Evolutionary conservation across 2,888 invertebrate species (phyloP).

Genomic region (Stenoptilia bipunctidactyla): DNA sequence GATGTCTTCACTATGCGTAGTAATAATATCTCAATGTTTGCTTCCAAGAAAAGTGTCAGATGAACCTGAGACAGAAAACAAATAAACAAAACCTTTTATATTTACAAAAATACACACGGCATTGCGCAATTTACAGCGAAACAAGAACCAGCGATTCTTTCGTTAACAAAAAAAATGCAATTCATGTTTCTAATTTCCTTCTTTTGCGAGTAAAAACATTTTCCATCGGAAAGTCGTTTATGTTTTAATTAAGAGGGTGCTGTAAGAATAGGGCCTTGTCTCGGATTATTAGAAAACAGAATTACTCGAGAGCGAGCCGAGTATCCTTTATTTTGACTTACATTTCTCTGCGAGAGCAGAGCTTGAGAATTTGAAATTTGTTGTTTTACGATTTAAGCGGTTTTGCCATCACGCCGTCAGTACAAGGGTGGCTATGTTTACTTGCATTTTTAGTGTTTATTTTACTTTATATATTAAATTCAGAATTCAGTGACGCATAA

Average conservation of each 20-base stretch:
- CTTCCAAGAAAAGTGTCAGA: too few relatives aligned
- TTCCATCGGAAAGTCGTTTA: constrained; percentile 41
- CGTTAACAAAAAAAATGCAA: constrained; percentile 19
- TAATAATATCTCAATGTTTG: too few relatives aligned
- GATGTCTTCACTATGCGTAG: too few relatives aligned
- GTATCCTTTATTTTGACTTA: constrained; percentile 23
- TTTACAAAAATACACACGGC: too few relatives aligned
- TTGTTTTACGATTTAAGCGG: not conserved
- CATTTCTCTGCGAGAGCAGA: constrained; percentile 14
- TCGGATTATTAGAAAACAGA: constrained; percentile 41
- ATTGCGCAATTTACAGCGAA: constrained; percentile 12
- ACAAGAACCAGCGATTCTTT: constrained; percentile 1
- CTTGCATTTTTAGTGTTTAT: too few relatives aligned
- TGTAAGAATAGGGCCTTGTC: constrained; percentile 28
- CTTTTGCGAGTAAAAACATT: constrained; percentile 15
- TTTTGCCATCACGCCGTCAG: too few relatives aligned
- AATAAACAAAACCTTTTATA: too few relatives aligned
- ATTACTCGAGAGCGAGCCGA: constrained; percentile 18
- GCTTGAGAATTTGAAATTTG: not conserved
- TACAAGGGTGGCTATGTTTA: too few relatives aligned
- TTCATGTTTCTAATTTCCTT: constrained; percentile 26
- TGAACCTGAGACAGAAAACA: too few relatives aligned
- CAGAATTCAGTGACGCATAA: too few relatives aligned
- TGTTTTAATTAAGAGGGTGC: constrained; percentile 47
- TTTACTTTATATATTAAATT: too few relatives aligned